Conservation (phyloP, 2,113 vertebrate genomes). For the Echinops telfairi region DNA sequence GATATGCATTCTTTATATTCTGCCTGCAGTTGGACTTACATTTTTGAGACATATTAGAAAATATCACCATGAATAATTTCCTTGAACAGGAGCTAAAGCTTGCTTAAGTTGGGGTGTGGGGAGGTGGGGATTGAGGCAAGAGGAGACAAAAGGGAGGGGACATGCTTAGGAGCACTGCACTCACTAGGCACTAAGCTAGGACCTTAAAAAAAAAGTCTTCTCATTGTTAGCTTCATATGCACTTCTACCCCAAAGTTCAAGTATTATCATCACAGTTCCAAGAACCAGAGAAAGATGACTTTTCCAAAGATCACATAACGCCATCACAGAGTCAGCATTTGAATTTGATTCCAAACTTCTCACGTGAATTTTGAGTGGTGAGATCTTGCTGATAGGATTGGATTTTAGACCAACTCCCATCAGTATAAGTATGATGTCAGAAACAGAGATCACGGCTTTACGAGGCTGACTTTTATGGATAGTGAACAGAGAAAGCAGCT, state of each 20-base stretch:
- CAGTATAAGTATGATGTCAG: no score
- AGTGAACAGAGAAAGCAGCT: no score
- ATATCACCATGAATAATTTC: neutral
- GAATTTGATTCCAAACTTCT: neutral
- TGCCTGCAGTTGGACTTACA: neutral
- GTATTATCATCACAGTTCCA: slow-evolving; percentile 21
- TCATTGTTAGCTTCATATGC: neutral
- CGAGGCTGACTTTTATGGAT: no score
- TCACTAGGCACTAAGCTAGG: no score
- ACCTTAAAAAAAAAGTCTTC: neutral
- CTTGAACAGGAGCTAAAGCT: neutral
- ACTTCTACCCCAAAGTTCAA: neutral
- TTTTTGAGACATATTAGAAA: slow-evolving; percentile 42
- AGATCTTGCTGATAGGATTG: no score
- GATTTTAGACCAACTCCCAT: no score
- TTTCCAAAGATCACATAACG: neutral
- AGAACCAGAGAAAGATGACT: neutral
- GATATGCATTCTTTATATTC: neutral
- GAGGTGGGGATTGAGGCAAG: neutral
- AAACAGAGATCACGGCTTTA: no score
- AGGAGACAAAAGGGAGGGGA: neutral
- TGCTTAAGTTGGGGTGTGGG: neutral
- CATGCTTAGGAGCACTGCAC: neutral
- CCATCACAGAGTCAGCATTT: neutral
- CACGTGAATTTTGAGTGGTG: neutral